Percentiles rank a stretch among this genome's conserved stretches.
Evolutionary conservation across 2,113 vertebrate genomes (phyloP).

Genomic region (Strigops habroptila): DNA sequence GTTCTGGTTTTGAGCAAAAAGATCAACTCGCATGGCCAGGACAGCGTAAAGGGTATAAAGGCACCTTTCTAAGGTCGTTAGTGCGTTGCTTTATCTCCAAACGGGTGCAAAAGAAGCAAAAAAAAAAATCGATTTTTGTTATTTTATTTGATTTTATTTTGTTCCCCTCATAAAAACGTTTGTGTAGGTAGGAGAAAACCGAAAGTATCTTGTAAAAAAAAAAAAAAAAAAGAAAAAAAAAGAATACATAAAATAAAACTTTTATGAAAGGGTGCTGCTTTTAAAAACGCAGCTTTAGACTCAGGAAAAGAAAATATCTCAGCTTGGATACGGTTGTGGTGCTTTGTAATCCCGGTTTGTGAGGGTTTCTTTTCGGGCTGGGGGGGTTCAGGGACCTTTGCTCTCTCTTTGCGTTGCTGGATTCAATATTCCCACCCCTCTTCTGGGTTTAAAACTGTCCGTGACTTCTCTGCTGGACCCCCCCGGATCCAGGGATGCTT

Average conservation of each 20-base stretch:
- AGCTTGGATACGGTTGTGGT: neutral
- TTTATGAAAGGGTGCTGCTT: neutral
- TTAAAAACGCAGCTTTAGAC: constrained; percentile 1
- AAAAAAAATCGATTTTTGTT: neutral
- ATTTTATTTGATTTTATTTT: neutral
- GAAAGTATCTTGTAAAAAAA: neutral
- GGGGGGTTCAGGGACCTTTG: neutral
- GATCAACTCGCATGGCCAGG: neutral
- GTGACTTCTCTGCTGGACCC: neutral
- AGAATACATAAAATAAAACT: neutral
- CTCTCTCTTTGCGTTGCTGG: constrained; percentile 3
- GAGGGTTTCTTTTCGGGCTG: neutral
- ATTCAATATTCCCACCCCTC: neutral
- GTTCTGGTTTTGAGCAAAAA: neutral
- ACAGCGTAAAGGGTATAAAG: neutral
- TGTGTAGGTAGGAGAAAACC: neutral
- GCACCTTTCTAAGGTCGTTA: neutral
- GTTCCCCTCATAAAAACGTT: neutral
- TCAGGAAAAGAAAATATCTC: constrained; percentile 4
- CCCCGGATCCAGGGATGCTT: neutral
- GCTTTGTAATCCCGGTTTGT: neutral
- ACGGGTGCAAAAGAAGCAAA: neutral
- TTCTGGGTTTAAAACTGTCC: neutral
- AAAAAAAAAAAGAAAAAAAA: neutral
- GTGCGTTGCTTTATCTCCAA: neutral